Conservation (phyloP, 2,113 vertebrate species). For the Xenopus laevis region DNA sequence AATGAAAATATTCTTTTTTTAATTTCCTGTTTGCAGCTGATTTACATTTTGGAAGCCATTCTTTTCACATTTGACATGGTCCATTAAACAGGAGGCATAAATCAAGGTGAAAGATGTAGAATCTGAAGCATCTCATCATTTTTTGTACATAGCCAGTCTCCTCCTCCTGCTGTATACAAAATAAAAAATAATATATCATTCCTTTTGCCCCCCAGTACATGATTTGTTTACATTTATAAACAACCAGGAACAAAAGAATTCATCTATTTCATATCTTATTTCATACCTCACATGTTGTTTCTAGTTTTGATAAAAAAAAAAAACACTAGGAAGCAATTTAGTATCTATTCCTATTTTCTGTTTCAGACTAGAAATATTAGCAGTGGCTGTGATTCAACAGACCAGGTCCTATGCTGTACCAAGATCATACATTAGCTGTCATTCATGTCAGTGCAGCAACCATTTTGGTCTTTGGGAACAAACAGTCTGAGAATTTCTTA, state of each 20-base stretch:
- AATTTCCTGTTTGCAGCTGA: slow-evolving; percentile 33
- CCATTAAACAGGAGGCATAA: slow-evolving; percentile 35
- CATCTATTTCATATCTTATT: not conserved
- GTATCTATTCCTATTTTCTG: not conserved
- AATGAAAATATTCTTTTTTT: slow-evolving; percentile 21
- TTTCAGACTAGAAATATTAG: not conserved
- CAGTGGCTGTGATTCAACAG: not conserved
- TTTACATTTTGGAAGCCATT: slow-evolving; percentile 19
- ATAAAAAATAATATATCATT: not conserved
- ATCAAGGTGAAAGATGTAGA: slow-evolving; percentile 18
- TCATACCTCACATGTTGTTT: not conserved
- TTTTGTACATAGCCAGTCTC: not conserved
- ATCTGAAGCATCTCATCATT: slow-evolving; percentile 7
- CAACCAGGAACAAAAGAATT: not conserved
- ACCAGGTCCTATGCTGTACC: not conserved
- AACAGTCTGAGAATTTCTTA: slow-evolving; percentile 11
- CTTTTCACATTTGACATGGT: slow-evolving; percentile 26
- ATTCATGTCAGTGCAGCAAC: slow-evolving; percentile 13
- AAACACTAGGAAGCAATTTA: not conserved
- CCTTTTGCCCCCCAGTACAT: no score
- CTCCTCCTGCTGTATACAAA: not conserved
- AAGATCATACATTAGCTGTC: slow-evolving; percentile 13
- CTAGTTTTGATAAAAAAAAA: not conserved
- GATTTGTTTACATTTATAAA: not conserved
- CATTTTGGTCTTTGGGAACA: slow-evolving; percentile 19